A percentile compares a stretch with the other conserved stretches of the same genome.
Conservation (phyloP, 2,888 invertebrate genomes). For the Protonemura montana region DNA sequence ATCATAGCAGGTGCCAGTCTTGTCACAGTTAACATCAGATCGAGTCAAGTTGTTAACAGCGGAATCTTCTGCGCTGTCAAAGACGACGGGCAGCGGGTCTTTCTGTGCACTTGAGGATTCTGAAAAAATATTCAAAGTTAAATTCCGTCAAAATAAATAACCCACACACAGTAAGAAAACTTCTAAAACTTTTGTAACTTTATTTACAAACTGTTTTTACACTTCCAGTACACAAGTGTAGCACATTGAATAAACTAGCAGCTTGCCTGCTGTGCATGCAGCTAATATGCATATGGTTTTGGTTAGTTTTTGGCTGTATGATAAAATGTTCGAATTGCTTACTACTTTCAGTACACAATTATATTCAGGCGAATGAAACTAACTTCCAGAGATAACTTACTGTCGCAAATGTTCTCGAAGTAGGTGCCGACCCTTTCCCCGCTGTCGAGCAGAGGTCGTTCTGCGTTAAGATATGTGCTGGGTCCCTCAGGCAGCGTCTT, state of each 20-base stretch:
- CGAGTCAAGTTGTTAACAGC: conserved; percentile 76
- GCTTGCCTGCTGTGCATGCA: too few species aligned
- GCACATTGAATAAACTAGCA: too few species aligned
- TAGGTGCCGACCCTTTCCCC: conserved; percentile 90
- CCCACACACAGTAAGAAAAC: too few species aligned
- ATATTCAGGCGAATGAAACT: too few species aligned
- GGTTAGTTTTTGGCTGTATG: too few species aligned
- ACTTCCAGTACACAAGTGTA: too few species aligned
- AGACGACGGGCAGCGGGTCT: conserved; percentile 74
- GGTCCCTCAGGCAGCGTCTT: conserved; percentile 92
- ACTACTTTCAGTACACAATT: too few species aligned
- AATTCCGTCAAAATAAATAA: too few species aligned
- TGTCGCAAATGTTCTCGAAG: conserved; percentile 90
- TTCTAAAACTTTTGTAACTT: too few species aligned
- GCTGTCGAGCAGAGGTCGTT: conserved; percentile 88
- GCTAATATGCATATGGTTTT: too few species aligned
- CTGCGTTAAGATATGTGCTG: conserved; percentile 87
- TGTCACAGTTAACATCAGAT: conserved; percentile 88
- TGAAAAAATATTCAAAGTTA: conserved; percentile 56
- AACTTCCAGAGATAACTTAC: conserved; percentile 63
- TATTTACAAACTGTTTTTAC: too few species aligned
- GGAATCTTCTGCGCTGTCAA: conserved; percentile 80
- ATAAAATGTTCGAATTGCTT: too few species aligned
- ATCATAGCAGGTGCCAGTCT: conserved; percentile 94
- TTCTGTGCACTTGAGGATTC: conserved; percentile 57